A percentile compares a stretch with the other conserved stretches of the same genome.
These are phyloP conservation scores for Chloromyia formosa DNA, from an alignment of 2,888 invertebrate species.

Conservation along the genomic window DNA sequence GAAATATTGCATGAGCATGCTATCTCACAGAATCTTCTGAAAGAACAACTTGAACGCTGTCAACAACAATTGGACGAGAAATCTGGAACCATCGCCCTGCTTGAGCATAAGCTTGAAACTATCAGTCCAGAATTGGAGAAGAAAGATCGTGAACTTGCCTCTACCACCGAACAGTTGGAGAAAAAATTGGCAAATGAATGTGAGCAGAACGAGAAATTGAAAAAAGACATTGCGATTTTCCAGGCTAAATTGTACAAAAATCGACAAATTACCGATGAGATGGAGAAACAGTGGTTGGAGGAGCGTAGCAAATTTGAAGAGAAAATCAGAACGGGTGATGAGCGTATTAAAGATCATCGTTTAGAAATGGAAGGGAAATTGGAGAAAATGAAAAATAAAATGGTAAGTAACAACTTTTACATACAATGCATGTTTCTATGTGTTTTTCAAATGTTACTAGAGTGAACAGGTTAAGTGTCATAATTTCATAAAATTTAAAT, in stretches of 20 bases:
- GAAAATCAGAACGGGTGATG: conserved; percentile 54
- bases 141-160: conserved; percentile 12
- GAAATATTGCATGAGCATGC: conserved; percentile 49
- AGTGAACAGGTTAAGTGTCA: too few species aligned
- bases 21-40: conserved; percentile 48
- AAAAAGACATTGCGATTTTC: conserved; percentile 58
- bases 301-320: conserved; percentile 55
- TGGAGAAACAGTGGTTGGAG: conserved; percentile 53
- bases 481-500: too few species aligned
- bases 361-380: conserved; percentile 78
- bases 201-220: conserved; percentile 51
- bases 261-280: conserved; percentile 51
- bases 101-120: background rate
- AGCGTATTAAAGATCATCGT: conserved; percentile 61
- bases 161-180: conserved; percentile 15
- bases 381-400: conserved; percentile 81
- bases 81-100: background rate
- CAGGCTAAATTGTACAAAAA: conserved; percentile 59
- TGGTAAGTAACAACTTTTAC: conserved; percentile 70
- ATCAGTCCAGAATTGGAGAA: background rate
- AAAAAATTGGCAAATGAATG: conserved; percentile 42
- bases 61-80: background rate
- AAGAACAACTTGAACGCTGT: conserved; percentile 49
- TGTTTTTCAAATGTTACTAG: background rate
- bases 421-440: conserved; percentile 9